Evolutionary conservation across 2,113 vertebrate species (phyloP), one percentile per base, ranked within the genome.

Genomic region (Tursiops truncatus): DNA sequence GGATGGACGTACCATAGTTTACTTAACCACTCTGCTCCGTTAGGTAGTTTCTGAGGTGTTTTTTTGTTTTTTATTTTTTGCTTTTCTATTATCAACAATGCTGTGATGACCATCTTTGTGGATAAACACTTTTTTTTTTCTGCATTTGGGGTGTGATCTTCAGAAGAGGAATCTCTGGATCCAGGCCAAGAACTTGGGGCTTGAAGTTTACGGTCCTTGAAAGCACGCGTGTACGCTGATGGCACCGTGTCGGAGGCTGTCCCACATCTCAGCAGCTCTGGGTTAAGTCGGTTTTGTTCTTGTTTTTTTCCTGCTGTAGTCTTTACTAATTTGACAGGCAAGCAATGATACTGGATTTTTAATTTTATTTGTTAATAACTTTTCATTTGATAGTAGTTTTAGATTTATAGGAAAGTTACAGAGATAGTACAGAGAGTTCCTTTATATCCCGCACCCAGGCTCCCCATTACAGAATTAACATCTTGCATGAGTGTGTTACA

Each of bases 221-320:
- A 60, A 15, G 13, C 5, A 8, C 2, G 17, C 20, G 47, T 6
- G 13, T 5, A 0, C 2, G 12, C 5, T 0, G 5, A 33, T 1
- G 0, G 31, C 17, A 0, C 2, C 1, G 0, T 0, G 25, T 2
- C 0, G 4, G 31, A 1, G 15, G 36, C 36, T 21, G 74, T 20
- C 50, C 8, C 6, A 0, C 21, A 1, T 14, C 60, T 70, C 53
- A 1, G 67, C 60, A 21, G 80, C 80, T 11, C 6, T 2, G 86
- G 28, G 44, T 6, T 6, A 1, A 6, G n/a, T 0, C 2, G 1
- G 62, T 74, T 76, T 28, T 3, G 5, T 11, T 25, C 23, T 63
- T 13, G 44, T 13, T 23, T n/a, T 53, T 36, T 41, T 26, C 26
- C 41, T 70, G 26, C 41, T 28, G 5, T 38, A 0, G 44, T 13